phyloP scores from a whole-genome alignment of 2,113 vertebrate species.

The Saguinus imperator region DNA sequence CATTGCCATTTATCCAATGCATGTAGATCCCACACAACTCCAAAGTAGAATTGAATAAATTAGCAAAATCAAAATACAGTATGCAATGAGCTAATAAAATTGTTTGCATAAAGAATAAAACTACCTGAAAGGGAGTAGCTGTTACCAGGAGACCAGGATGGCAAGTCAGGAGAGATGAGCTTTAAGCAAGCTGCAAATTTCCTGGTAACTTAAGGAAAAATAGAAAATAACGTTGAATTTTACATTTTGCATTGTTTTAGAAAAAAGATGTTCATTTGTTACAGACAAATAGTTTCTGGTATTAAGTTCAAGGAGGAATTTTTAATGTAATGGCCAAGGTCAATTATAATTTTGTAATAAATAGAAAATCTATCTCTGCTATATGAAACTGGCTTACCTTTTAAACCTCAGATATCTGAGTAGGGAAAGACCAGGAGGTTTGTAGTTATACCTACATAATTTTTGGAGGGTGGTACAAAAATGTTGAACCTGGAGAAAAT shows the following conservation, averaged over 20 bases:
- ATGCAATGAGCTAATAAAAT: not conserved
- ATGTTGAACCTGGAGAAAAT: not conserved
- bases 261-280: not conserved
- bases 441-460: not conserved
- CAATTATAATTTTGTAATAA: not conserved
- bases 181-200: not conserved
- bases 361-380: not conserved
- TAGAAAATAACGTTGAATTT: not conserved
- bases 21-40: not conserved
- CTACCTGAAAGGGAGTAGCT: not conserved
- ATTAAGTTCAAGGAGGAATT: not conserved
- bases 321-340: not conserved
- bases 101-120: not conserved
- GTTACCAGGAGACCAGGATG: not conserved
- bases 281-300: not conserved
- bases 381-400: not conserved
- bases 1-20: not conserved
- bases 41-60: not conserved
- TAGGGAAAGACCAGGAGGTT: not conserved
- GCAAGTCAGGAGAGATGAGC: not conserved
- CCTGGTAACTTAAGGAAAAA: not conserved
- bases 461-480: not conserved
- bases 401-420: not conserved
- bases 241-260: not conserved
- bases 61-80: not conserved